These are phyloP conservation scores for Ommatoiulus sabulosus DNA, from an alignment of 2,888 invertebrate genomes.

Conservation along the genomic window DNA sequence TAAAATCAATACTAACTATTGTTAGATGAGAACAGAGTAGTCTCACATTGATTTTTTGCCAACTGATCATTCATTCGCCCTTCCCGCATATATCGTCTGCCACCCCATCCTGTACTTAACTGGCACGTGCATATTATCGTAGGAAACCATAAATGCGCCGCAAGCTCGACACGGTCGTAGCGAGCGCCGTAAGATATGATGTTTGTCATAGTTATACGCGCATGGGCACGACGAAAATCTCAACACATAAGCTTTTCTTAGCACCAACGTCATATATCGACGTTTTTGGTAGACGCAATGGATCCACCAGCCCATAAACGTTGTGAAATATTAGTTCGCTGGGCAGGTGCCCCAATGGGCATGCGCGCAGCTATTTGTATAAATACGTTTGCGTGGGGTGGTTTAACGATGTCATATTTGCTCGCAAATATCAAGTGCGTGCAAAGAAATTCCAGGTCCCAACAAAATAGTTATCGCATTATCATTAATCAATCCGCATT, in stretches of 20 bases:
- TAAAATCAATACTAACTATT: constrained; percentile 40
- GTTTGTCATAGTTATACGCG: constrained; percentile 12
- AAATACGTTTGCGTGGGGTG: too few relatives aligned
- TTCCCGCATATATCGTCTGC: constrained; percentile 2
- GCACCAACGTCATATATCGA: not conserved
- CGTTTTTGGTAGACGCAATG: not conserved
- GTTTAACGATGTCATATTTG: too few relatives aligned
- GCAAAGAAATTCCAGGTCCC: too few relatives aligned
- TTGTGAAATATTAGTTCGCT: not conserved
- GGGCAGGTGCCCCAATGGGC: not conserved
- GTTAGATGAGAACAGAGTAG: constrained; percentile 30
- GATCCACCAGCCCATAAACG: not conserved
- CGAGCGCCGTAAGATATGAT: not conserved
- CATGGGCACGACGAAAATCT: not conserved
- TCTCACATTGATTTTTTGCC: constrained; percentile 39
- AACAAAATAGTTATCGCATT: too few relatives aligned
- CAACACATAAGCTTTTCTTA: not conserved
- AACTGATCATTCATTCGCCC: constrained; percentile 43
- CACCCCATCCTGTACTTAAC: constrained; percentile 21
- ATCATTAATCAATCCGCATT: too few relatives aligned
- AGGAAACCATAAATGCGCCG: constrained; percentile 29
- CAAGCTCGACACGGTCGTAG: not conserved
- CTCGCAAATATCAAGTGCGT: too few relatives aligned
- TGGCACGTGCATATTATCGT: constrained; percentile 28
- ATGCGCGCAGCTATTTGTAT: not conserved